These are phyloP conservation scores for Mormyrus lacerda DNA, from an alignment of 2,113 vertebrate genomes.

Conservation along the genomic window DNA sequence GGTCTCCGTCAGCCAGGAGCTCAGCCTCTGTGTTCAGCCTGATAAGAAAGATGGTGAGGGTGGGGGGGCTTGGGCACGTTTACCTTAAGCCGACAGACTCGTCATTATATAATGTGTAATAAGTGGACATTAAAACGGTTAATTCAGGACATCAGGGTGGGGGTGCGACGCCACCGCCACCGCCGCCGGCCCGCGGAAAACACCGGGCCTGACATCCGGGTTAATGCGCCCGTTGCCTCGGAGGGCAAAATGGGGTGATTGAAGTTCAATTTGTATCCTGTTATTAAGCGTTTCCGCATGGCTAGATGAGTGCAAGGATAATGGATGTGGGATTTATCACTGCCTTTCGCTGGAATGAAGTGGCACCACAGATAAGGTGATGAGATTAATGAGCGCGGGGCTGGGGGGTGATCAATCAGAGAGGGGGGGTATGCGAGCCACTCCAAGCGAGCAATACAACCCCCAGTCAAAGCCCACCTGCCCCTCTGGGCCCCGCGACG, in stretches of 20 bases:
- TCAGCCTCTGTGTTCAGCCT: conserved; percentile 48
- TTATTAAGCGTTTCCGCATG: conserved; percentile 99
- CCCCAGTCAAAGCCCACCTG: conserved; percentile 34
- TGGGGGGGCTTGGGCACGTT: conserved; percentile 19
- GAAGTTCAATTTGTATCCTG: conserved; percentile 99
- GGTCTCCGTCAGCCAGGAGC: conserved; percentile 31
- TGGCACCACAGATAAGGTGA: conserved; percentile 99
- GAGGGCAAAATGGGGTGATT: conserved; percentile 87
- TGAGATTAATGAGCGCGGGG: conserved; percentile 98
- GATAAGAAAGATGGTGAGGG: conserved; percentile 52
- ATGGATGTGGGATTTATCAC: conserved; percentile 99
- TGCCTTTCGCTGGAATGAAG: conserved; percentile 98
- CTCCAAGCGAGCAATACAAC: conserved; percentile 62
- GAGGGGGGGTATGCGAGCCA: conserved; percentile 64
- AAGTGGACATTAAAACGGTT: conserved; percentile 27
- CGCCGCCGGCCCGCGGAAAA: neutral
- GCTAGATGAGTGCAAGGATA: conserved; percentile 95
- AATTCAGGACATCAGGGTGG: conserved; percentile 20
- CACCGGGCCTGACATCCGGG: conserved; percentile 66
- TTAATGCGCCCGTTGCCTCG: conserved; percentile 76
- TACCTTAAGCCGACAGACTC: conserved; percentile 27
- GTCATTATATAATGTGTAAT: conserved; percentile 32
- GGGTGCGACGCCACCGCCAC: neutral
- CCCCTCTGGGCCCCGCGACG: neutral
- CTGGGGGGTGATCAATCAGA: conserved; percentile 93